Base-by-base conservation (phyloP, 2,888 invertebrate genomes). In the Callyntrura guangdongensis region DNA sequence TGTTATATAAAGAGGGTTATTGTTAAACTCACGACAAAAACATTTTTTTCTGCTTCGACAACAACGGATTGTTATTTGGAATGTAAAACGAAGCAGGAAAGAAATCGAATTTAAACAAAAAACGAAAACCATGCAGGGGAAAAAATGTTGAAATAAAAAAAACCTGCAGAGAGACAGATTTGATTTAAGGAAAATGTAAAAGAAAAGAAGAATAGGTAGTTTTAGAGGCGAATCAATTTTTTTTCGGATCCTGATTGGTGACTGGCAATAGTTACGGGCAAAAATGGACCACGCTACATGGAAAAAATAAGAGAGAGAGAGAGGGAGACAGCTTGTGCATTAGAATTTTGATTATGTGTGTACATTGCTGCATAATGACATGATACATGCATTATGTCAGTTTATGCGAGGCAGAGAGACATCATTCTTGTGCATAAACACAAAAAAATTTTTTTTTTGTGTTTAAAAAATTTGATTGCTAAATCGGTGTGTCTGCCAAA, bases 121-220 rank as follows among this genome's bases (percentile, higher is more conserved):
- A 72, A 72, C 47, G 72, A 72, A 47, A 72, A 72, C 47, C 45
- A 72, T 72, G 72, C n/a, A n/a, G n/a, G n/a, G n/a, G 47, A 47
- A 72, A 36, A 36, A 36, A 36, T 36, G 36, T 36, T 27, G 6
- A n/a, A 17, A 69, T 69, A 69, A 69, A 69, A 69, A 69, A 36
- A 36, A 36, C 36, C 36, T 36, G 36, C 69, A 36, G 69, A 69
- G 36, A 69, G 14, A 64, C 22, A 25, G 12, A 64, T 36, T 36
- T 64, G 25, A 64, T 64, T 27, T 64, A 12, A 36, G 36, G 36
- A 36, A 36, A 36, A 27, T 64, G 64, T 22, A 14, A 64, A n/a
- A 27, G 64, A 64, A 36, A 36, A 12, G 27, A 61, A 22, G 22
- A 61, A 53, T 53, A 14, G 14, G 53, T 53, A 53, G 53, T 53